Conservation (phyloP, 2,113 vertebrate species). For the Laterallus jamaicensis region DNA sequence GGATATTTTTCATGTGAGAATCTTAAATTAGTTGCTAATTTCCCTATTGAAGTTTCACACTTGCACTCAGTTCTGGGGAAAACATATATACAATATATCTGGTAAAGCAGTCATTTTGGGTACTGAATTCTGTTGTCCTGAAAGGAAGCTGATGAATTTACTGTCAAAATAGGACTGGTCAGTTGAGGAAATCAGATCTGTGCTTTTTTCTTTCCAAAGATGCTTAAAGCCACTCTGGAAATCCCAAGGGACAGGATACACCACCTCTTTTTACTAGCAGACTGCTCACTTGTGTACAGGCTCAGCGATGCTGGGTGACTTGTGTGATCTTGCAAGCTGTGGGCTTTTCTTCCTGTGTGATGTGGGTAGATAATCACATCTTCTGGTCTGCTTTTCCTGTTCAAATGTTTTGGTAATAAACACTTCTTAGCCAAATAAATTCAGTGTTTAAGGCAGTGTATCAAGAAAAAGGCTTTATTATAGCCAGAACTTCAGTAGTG, state of each 20-base stretch:
- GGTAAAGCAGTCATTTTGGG: accelerated
- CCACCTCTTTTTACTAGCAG: background rate
- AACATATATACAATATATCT: background rate
- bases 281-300: accelerated
- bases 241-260: background rate
- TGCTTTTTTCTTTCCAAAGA: background rate
- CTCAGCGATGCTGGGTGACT: background rate
- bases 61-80: background rate
- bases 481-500: accelerated
- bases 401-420: background rate
- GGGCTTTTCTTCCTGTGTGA: accelerated
- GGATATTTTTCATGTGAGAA: background rate
- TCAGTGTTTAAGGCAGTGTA: background rate
- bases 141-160: background rate
- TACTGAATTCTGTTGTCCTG: background rate
- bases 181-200: background rate
- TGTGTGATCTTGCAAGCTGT: accelerated
- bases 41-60: background rate
- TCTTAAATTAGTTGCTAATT: background rate
- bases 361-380: background rate
- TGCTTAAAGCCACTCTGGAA: background rate
- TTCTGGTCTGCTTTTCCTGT: background rate
- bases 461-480: background rate
- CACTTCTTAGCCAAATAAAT: background rate
- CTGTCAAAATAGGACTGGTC: background rate